phyloP scores from a whole-genome alignment of 1,140 invertebrate species.

The Drosophila kanapiae region DNA sequence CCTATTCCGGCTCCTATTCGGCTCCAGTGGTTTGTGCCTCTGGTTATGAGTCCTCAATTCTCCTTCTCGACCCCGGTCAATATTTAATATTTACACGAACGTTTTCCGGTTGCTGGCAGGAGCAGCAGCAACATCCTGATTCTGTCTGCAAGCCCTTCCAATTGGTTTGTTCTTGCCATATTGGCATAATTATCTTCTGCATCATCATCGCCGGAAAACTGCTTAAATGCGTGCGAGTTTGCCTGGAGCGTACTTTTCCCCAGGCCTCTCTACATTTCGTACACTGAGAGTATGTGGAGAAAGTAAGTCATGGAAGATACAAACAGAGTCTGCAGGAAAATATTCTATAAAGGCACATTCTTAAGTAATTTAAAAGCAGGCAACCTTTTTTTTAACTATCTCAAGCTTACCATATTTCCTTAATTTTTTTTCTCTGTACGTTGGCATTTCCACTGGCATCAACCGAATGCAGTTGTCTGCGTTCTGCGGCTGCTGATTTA shows the following conservation, averaged over 20 bases:
- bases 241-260: not conserved
- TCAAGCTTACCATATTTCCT: not conserved
- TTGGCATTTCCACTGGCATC: conserved; percentile 12
- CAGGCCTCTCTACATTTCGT: not conserved
- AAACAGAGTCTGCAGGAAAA: too few relatives aligned
- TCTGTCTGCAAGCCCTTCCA: conserved; percentile 17
- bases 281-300: not conserved
- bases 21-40: not conserved
- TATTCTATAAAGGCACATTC: not conserved
- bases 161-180: conserved; percentile 26
- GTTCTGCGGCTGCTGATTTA: conserved; percentile 64
- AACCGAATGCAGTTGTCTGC: conserved; percentile 45
- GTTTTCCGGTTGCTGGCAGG: conserved; percentile 17
- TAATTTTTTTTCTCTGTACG: not conserved
- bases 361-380: not conserved
- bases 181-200: conserved; percentile 48
- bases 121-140: not conserved
- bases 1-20: not conserved
- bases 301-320: too few relatives aligned
- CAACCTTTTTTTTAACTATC: not conserved
- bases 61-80: conserved; percentile 22
- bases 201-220: conserved; percentile 29
- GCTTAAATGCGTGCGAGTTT: conserved; percentile 39
- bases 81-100: conserved; percentile 51
- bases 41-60: conserved; percentile 3